Conservation (phyloP, 2,113 vertebrate genomes). For the Microcebus jonahi region DNA sequence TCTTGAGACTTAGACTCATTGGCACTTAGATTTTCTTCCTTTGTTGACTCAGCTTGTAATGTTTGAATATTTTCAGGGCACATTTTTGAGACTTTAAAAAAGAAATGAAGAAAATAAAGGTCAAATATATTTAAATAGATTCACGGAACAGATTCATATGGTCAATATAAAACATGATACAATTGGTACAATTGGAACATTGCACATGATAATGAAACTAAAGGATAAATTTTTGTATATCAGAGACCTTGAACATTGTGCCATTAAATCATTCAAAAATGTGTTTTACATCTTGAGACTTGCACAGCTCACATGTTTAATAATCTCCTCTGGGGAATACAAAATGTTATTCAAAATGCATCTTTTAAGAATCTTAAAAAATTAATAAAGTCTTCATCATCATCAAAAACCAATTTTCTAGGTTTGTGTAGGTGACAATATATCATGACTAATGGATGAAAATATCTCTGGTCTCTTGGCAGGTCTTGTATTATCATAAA, state of each 20-base stretch:
- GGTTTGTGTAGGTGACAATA: not conserved
- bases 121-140: not conserved
- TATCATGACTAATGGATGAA: not conserved
- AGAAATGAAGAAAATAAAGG: not conserved
- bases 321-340: not conserved
- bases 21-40: constrained; percentile 74
- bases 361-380: not conserved
- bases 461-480: not conserved
- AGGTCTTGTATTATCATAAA: not conserved
- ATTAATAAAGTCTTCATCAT: not conserved
- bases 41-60: constrained; percentile 52
- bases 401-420: not conserved
- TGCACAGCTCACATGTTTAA: not conserved
- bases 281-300: not conserved
- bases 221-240: not conserved
- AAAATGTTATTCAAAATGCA: not conserved
- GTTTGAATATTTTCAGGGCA: constrained; percentile 64
- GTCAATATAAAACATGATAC: not conserved
- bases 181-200: not conserved
- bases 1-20: constrained; percentile 75
- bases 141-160: not conserved
- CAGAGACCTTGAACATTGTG: not conserved
- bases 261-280: not conserved
- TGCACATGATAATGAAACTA: not conserved
- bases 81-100: constrained; percentile 44